A percentile compares a stretch with the other conserved stretches of the same genome.
Evolutionary conservation across 2,113 vertebrate species (phyloP).

Genomic region (Picathartes gymnocephalus): DNA sequence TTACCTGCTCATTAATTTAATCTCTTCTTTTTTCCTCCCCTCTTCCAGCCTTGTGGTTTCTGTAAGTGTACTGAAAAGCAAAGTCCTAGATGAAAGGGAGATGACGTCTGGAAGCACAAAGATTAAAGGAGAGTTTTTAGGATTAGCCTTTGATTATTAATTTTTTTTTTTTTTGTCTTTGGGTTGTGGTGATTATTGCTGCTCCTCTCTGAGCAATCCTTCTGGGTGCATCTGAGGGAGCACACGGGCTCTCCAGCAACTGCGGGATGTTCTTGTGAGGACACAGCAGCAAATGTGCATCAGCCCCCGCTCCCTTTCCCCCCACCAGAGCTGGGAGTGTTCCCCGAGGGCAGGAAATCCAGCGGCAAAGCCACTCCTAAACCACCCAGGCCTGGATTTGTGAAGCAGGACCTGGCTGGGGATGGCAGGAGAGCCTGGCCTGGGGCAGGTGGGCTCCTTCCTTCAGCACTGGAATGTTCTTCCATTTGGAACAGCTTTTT

Average conservation of each 20-base stretch:
- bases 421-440: background rate
- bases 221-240: background rate
- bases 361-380: background rate
- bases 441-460: background rate
- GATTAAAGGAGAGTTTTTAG: slow-evolving; percentile 76
- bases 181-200: background rate
- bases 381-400: background rate
- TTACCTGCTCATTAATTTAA: slow-evolving; percentile 77
- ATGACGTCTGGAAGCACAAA: slow-evolving; percentile 62
- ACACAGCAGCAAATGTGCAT: accelerated
- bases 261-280: background rate
- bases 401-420: background rate
- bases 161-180: background rate
- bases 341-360: background rate
- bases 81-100: slow-evolving; percentile 75
- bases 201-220: background rate
- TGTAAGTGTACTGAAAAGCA: slow-evolving; percentile 47
- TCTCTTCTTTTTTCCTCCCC: slow-evolving; percentile 23
- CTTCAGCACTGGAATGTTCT: background rate
- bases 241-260: background rate
- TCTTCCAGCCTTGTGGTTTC: slow-evolving; percentile 33
- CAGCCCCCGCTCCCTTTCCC: background rate
- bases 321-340: accelerated
- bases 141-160: slow-evolving; percentile 68
- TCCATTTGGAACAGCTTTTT: background rate